phyloP scores from a whole-genome alignment of 1,140 invertebrate genomes.

The Doryteuthis pealeii region DNA sequence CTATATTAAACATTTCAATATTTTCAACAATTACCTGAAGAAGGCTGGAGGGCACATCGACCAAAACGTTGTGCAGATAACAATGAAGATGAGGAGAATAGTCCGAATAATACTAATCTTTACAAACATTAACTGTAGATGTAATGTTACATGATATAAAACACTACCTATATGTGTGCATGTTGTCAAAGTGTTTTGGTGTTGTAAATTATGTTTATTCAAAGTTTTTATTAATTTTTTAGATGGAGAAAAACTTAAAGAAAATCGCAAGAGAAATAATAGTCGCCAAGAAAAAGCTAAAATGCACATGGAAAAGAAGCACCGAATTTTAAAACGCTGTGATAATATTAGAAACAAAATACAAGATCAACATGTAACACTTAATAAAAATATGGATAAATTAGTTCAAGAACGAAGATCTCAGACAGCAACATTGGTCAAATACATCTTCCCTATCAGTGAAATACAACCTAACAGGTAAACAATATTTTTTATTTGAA shows the following conservation, averaged over 20 bases:
- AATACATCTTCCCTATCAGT: constrained; percentile 77
- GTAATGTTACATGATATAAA: too few species aligned
- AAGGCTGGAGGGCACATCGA: too few species aligned
- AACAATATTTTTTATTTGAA: background rate
- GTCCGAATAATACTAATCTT: too few species aligned
- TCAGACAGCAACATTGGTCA: constrained; percentile 70
- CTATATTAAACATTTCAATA: too few species aligned
- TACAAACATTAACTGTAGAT: too few species aligned
- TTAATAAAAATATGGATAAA: constrained; percentile 11
- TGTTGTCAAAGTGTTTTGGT: too few species aligned
- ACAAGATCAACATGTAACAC: constrained; percentile 16
- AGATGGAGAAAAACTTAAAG: constrained; percentile 8
- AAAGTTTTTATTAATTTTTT: too few species aligned
- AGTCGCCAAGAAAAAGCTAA: constrained; percentile 1
- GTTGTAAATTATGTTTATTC: too few species aligned
- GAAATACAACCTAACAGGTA: constrained; percentile 62
- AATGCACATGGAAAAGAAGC: constrained; percentile 29
- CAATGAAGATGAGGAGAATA: too few species aligned
- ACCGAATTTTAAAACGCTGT: constrained; percentile 27
- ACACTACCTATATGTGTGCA: too few species aligned
- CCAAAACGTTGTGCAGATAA: too few species aligned
- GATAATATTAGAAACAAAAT: constrained; percentile 14
- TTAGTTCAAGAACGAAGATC: constrained; percentile 58
- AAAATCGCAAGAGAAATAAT: background rate
- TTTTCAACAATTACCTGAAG: too few species aligned